These are phyloP conservation scores for Neoaliturus tenellus DNA, from an alignment of 2,888 invertebrate species.

Conservation along the genomic window DNA sequence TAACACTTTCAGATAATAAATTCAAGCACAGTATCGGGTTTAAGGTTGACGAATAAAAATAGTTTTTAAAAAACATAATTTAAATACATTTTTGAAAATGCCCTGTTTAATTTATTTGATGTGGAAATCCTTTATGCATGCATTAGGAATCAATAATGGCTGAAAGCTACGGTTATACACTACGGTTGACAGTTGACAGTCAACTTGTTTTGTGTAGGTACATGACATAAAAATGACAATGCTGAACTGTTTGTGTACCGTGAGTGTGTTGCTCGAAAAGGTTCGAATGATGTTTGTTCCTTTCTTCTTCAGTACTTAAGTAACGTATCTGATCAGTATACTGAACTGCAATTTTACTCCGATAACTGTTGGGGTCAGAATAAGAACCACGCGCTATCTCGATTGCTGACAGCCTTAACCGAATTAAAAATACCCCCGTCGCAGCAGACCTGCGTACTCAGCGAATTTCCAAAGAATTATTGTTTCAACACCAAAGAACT, in stretches of 20 bases:
- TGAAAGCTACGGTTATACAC: too few species aligned
- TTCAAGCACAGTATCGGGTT: too few species aligned
- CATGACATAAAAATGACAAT: background rate
- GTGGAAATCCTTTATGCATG: too few species aligned
- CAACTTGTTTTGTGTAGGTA: constrained; percentile 36
- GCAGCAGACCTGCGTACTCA: too few species aligned
- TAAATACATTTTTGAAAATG: too few species aligned
- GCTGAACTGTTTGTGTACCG: background rate
- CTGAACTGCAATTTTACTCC: constrained; percentile 64
- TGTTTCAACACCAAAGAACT: too few species aligned
- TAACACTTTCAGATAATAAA: too few species aligned
- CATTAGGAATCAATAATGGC: too few species aligned
- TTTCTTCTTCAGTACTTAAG: constrained; percentile 47
- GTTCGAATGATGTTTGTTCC: constrained; percentile 4
- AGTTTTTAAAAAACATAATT: too few species aligned
- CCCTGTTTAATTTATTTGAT: too few species aligned
- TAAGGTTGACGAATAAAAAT: too few species aligned
- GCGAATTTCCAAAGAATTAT: too few species aligned
- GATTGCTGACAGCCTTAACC: constrained; percentile 58
- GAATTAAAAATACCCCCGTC: constrained; percentile 60
- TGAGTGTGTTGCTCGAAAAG: background rate
- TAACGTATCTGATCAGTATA: background rate
- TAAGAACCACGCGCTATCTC: constrained; percentile 61
- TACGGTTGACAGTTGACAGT: constrained; percentile 4
- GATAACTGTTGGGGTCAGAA: constrained; percentile 68